Evolutionary conservation across 23 tunicate genomes (phyloP).

Genomic region (Aplidium turbinatum): DNA sequence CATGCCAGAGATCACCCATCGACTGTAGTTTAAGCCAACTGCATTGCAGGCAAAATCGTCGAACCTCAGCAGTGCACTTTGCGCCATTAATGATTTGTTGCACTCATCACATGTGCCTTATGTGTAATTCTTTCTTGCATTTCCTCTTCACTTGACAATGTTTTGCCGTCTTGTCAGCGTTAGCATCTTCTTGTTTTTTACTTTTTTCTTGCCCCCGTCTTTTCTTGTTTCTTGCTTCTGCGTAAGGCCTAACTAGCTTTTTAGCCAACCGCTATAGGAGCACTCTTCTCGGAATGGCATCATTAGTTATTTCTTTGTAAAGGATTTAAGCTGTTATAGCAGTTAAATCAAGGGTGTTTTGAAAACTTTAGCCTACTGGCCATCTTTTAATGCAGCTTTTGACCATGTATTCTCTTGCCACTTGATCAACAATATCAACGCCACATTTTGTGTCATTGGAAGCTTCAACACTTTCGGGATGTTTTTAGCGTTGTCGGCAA

Average conservation of each 20-base stretch:
- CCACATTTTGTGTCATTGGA: conserved; percentile 26
- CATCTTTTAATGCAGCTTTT: conserved; percentile 9
- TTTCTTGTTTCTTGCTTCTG: conserved; percentile 20
- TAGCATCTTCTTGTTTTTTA: neutral
- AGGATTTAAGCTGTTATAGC: conserved; percentile 16
- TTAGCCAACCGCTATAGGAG: conserved; percentile 17
- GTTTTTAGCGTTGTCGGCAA: conserved; percentile 28
- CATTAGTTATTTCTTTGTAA: conserved; percentile 8
- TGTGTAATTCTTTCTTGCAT: too few species aligned
- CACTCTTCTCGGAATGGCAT: neutral
- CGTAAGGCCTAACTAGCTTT: conserved; percentile 9
- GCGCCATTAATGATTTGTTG: conserved; percentile 14
- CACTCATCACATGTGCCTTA: conserved; percentile 15
- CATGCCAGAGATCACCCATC: too few species aligned
- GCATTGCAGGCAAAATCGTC: conserved; percentile 4
- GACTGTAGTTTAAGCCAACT: too few species aligned
- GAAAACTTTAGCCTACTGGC: conserved; percentile 13
- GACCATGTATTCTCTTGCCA: conserved; percentile 15
- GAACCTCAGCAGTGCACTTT: conserved; percentile 20
- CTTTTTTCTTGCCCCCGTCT: conserved; percentile 18
- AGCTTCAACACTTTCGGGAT: conserved; percentile 23
- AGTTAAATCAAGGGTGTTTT: conserved; percentile 3
- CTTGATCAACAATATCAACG: conserved; percentile 25
- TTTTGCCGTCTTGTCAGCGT: conserved; percentile 25
- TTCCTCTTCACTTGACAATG: conserved; percentile 18